A percentile compares a stretch with the other conserved stretches of the same genome.
Conservation (phyloP, 2,113 vertebrate genomes). For the Bufo bufo region DNA sequence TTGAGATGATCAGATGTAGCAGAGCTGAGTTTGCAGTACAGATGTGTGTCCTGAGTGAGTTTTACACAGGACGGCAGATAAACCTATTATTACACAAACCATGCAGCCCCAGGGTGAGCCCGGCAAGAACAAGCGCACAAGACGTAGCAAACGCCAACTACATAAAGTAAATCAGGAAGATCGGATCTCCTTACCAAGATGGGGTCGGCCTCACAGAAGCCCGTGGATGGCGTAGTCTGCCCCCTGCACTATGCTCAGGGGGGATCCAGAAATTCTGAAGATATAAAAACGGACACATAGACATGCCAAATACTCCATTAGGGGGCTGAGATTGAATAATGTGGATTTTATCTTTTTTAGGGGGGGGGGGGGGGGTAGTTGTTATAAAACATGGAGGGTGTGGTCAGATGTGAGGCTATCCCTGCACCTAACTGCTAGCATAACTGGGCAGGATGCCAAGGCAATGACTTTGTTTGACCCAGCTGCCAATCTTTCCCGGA, state of each 20-base stretch:
- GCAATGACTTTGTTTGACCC: constrained; percentile 92
- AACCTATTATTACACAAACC: background rate
- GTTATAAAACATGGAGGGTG: constrained; percentile 75
- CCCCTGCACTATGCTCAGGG: constrained; percentile 67
- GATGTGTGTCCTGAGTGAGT: background rate
- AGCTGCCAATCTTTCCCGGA: constrained; percentile 93
- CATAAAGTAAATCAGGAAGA: constrained; percentile 64
- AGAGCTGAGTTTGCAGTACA: background rate
- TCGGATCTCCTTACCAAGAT: constrained; percentile 77
- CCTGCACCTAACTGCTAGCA: constrained; percentile 86
- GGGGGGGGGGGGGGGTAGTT: constrained; percentile 68
- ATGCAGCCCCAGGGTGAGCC: background rate
- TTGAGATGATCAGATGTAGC: background rate
- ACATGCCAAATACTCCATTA: constrained; percentile 73
- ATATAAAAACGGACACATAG: constrained; percentile 60
- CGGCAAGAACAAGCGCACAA: background rate
- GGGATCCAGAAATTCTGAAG: constrained; percentile 69
- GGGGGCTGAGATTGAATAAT: constrained; percentile 71
- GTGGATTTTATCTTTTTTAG: constrained; percentile 73
- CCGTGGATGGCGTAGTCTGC: constrained; percentile 73
- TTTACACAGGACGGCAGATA: background rate
- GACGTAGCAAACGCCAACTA: background rate
- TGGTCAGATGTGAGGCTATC: constrained; percentile 82
- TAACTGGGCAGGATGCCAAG: constrained; percentile 83
- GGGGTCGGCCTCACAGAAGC: constrained; percentile 79